These are phyloP conservation scores for Halichoerus grypus DNA, from an alignment of 2,113 vertebrate species.

Conservation along the genomic window DNA sequence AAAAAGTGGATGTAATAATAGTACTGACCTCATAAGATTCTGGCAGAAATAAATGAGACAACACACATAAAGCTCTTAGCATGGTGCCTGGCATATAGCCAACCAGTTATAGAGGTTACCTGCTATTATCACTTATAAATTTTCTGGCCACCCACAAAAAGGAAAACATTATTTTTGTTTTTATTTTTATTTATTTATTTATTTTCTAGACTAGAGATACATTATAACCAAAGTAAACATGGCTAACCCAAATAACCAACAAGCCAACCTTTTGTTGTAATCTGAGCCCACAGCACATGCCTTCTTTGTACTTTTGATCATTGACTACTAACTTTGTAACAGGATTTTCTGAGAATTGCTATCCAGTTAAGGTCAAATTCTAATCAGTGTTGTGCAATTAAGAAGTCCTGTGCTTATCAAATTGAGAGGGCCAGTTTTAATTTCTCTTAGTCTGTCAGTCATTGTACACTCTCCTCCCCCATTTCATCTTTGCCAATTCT, in stretches of 20 bases:
- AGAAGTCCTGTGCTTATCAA: background rate
- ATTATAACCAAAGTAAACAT: background rate
- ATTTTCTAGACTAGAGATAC: background rate
- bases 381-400: conserved; percentile 17
- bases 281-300: background rate
- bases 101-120: background rate
- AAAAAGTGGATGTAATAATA: background rate
- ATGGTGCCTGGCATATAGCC: background rate
- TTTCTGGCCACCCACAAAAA: background rate
- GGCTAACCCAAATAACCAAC: background rate
- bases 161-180: background rate
- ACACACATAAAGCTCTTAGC: background rate
- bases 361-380: conserved; percentile 40
- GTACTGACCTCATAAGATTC: background rate
- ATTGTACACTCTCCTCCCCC: background rate
- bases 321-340: conserved; percentile 13
- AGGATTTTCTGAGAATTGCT: conserved; percentile 66
- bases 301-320: conserved; percentile 48
- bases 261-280: background rate
- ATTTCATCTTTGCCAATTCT: background rate
- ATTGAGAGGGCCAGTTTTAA: conserved; percentile 34
- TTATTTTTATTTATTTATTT: background rate
- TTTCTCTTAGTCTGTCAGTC: background rate
- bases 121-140: background rate
- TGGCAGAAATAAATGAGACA: conserved; percentile 8